Conservation (phyloP, 2,113 vertebrate species). For the Todiramphus chloris region DNA sequence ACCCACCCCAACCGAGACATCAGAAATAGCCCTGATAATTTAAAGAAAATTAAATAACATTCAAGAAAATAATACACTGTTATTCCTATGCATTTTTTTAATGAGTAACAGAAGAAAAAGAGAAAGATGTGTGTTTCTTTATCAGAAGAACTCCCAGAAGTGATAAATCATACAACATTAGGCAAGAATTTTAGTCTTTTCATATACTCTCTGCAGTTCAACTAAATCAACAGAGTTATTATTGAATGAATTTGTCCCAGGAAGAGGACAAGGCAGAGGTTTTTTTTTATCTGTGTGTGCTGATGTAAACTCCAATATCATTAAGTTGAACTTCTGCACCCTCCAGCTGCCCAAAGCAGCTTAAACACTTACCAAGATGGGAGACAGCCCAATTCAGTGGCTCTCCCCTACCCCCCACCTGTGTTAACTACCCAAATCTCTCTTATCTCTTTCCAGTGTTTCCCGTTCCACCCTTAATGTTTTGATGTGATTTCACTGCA, state of each 20-base stretch:
- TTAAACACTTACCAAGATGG: not conserved
- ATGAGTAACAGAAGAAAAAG: slow-evolving; percentile 15
- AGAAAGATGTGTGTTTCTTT: not conserved
- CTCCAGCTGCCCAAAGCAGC: not conserved
- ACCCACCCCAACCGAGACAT: not conserved
- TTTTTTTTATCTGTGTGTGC: not conserved
- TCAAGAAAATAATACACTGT: not conserved
- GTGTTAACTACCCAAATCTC: not conserved
- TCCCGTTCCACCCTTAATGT: not conserved
- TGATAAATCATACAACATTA: slow-evolving; percentile 12
- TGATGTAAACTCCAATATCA: not conserved
- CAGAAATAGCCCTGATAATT: not conserved
- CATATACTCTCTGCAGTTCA: not conserved
- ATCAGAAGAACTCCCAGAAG: not conserved
- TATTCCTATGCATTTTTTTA: not conserved
- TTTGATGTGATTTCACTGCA: not conserved
- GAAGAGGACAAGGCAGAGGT: not conserved
- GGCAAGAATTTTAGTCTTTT: not conserved
- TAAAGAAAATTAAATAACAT: not conserved
- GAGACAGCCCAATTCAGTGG: not conserved
- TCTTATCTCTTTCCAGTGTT: not conserved
- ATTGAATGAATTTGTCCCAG: not conserved
- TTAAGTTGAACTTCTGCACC: not conserved
- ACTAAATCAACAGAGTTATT: not conserved
- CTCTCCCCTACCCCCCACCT: not conserved